Evolutionary conservation across 2,888 invertebrate genomes (phyloP), one percentile per base, ranked within the genome.

Genomic region (Chrysolina haemoptera): DNA sequence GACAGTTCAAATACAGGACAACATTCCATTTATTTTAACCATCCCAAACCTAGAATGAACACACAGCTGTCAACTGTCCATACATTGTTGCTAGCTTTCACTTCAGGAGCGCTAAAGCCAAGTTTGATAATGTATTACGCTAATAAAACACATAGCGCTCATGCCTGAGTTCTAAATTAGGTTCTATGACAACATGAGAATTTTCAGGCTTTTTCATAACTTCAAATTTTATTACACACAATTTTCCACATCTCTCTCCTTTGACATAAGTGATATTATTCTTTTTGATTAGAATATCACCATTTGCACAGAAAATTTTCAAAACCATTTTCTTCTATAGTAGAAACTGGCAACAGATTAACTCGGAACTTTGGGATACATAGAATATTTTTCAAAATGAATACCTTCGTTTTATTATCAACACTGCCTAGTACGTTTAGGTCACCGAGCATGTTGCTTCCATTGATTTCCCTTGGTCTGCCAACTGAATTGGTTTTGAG

Each of bases 391-490:
- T 74, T 74, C 43, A 71, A 50, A 46, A 46, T 74, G 27, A 78
- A 63, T 50, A 63, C 48, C 48, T 76, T 41, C 41, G 68, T 62
- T 48, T 41, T 43, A 27, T 5, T 27, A 5, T n/a, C n/a, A n/a
- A n/a, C n/a, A n/a, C n/a, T n/a, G n/a, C n/a, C n/a, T 27, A 27
- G 27, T 27, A 27, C 27, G 1, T 27, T 5, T 27, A 27, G 27
- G 27, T n/a, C n/a, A n/a, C n/a, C 53, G 20, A 14, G 66, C 75
- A 70, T 16, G 71, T 71, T 43, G 77, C 77, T 22, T 41, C 22
- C 75, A 77, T 77, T 22, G 50, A 66, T 22, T 77, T 77, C 16
- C 77, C 75, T 55, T 73, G 46, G 55, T 77, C 71, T 43, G 73
- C 77, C n/a, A 77, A 22, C 59, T 77, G 77, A n/a, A 75, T 72